These are phyloP conservation scores for Urocolius indicus DNA, from an alignment of 2,113 vertebrate species.

Conservation along the genomic window DNA sequence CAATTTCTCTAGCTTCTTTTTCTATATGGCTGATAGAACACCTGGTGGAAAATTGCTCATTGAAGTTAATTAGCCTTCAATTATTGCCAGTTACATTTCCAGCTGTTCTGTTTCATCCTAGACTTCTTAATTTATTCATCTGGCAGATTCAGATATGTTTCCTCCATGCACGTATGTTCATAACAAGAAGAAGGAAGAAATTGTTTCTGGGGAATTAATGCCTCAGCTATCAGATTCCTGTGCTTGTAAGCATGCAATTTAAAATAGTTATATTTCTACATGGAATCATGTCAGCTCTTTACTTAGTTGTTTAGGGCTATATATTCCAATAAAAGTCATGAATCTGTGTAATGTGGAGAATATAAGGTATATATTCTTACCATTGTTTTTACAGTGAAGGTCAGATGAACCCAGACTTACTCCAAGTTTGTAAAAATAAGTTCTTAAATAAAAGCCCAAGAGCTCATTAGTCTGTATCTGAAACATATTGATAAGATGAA, in stretches of 20 bases:
- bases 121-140: constrained; percentile 42
- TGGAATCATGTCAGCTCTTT: neutral
- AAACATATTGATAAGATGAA: neutral
- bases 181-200: constrained; percentile 19
- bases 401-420: neutral
- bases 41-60: constrained; percentile 22
- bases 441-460: neutral
- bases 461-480: neutral
- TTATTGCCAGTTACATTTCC: constrained; percentile 44
- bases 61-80: constrained; percentile 34
- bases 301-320: neutral
- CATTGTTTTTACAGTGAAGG: neutral
- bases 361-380: neutral
- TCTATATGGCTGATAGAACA: neutral
- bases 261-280: neutral
- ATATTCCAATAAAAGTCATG: neutral
- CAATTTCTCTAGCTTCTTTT: neutral
- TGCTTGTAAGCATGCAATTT: neutral
- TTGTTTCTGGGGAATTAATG: constrained; percentile 1
- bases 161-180: neutral
- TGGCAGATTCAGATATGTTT: neutral
- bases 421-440: neutral
- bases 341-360: neutral
- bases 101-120: constrained; percentile 45
- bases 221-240: constrained; percentile 17